Evolutionary conservation across 2,797 vertebrate genomes (phyloP).

Genomic region (Neosilurus mollespiculum): DNA sequence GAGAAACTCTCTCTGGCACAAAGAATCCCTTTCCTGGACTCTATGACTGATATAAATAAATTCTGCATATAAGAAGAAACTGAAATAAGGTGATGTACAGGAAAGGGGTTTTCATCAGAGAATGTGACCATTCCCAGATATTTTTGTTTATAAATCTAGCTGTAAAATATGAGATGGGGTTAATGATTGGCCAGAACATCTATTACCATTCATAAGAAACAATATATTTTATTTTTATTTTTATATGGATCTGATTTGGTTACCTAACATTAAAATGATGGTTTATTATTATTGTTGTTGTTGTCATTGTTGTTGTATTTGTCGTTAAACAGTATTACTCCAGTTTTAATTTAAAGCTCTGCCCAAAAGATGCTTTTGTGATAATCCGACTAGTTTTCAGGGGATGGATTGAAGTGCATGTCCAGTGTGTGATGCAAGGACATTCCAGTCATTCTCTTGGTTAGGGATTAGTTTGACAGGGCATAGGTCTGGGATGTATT

Average conservation of each 20-base stretch:
- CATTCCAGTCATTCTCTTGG: not conserved
- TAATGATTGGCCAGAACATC: not conserved
- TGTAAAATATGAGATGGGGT: not conserved
- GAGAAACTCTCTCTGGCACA: not conserved
- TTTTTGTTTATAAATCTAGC: not conserved
- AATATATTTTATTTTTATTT: not conserved
- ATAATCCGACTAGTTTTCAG: not conserved
- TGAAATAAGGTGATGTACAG: not conserved
- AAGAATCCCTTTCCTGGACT: not conserved
- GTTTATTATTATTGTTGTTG: too few species aligned
- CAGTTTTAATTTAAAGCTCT: not conserved
- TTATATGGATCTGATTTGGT: not conserved
- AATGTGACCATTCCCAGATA: not conserved
- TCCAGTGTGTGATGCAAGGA: not conserved
- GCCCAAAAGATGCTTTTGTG: not conserved
- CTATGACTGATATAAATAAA: not conserved
- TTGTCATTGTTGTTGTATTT: not conserved
- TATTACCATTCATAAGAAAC: conserved; percentile 11
- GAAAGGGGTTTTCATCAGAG: not conserved
- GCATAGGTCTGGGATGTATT: not conserved
- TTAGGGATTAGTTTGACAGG: not conserved
- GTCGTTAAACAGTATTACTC: not conserved
- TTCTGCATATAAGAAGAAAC: not conserved
- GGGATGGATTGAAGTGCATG: conserved; percentile 1
- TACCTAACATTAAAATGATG: not conserved